phyloP scores from a whole-genome alignment of 2,888 invertebrate genomes.

The Ochlodes sylvanus region DNA sequence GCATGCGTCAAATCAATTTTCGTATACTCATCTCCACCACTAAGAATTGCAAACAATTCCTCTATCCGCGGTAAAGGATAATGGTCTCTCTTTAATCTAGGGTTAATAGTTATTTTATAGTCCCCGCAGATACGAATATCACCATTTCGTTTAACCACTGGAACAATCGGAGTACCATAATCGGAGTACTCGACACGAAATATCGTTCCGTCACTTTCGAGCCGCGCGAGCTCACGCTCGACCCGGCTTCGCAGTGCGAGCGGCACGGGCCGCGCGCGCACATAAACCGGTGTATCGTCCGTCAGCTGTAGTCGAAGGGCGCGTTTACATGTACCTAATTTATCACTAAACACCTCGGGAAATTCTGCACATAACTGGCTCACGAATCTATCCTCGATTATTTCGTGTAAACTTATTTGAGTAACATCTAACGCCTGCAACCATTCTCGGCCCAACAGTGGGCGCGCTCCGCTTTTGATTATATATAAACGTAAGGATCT shows the following conservation, averaged over 20 bases:
- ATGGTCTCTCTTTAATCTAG: conserved; percentile 41
- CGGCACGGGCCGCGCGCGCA: conserved; percentile 37
- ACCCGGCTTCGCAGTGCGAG: conserved; percentile 39
- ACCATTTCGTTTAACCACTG: conserved; percentile 35
- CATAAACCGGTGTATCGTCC: conserved; percentile 35
- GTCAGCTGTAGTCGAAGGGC: conserved; percentile 28
- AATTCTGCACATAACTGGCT: conserved; percentile 29
- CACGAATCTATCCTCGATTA: conserved; percentile 25
- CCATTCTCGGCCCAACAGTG: conserved; percentile 32
- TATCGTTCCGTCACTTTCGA: conserved; percentile 44
- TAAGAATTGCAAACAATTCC: conserved; percentile 11
- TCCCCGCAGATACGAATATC: conserved; percentile 43
- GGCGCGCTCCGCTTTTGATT: conserved; percentile 32
- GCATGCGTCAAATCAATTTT: conserved; percentile 34
- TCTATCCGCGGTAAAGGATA: too few species aligned
- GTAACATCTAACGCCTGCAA: conserved; percentile 20
- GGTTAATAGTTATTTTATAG: conserved; percentile 45
- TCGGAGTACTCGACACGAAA: conserved; percentile 41
- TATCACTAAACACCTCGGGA: conserved; percentile 35
- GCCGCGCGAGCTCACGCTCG: conserved; percentile 42
- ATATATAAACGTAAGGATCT: conserved; percentile 25
- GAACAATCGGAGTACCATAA: conserved; percentile 41
- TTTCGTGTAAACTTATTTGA: conserved; percentile 20
- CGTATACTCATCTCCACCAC: conserved; percentile 14
- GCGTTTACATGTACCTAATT: conserved; percentile 33